Percentiles rank a stretch among this genome's conserved stretches.
Evolutionary conservation across 2,113 vertebrate genomes (phyloP).

Genomic region (Catharus bicknelli): DNA sequence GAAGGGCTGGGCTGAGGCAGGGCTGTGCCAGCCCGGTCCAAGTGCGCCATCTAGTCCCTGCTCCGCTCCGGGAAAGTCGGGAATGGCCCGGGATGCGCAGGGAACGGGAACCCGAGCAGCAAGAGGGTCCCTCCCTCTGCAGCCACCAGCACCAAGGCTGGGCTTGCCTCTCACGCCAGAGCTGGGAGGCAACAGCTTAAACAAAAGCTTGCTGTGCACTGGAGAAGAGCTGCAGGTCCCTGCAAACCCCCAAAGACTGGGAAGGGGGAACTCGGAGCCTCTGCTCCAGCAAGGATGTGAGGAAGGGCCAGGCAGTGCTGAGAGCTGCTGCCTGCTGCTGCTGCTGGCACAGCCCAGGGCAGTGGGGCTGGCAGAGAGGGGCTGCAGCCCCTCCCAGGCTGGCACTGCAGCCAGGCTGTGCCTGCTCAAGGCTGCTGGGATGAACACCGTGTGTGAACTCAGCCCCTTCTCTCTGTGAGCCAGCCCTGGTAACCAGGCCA

Average conservation of each 20-base stretch:
- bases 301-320: background rate
- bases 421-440: background rate
- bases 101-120: background rate
- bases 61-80: accelerated
- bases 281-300: background rate
- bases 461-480: background rate
- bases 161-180: background rate
- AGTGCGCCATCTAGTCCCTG: constrained; percentile 47
- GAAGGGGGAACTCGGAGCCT: background rate
- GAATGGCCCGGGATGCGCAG: accelerated
- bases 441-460: background rate
- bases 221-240: background rate
- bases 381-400: background rate
- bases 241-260: accelerated
- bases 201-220: background rate
- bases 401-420: background rate
- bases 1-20: background rate
- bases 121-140: background rate
- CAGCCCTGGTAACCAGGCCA: background rate
- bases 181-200: background rate
- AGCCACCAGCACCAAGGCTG: background rate
- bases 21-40: background rate
- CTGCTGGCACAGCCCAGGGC: background rate
- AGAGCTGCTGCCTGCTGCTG: background rate
- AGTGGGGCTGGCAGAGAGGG: background rate